These are phyloP conservation scores for Urosaurus nigricauda DNA, from an alignment of 2,797 vertebrate genomes.

Conservation along the genomic window DNA sequence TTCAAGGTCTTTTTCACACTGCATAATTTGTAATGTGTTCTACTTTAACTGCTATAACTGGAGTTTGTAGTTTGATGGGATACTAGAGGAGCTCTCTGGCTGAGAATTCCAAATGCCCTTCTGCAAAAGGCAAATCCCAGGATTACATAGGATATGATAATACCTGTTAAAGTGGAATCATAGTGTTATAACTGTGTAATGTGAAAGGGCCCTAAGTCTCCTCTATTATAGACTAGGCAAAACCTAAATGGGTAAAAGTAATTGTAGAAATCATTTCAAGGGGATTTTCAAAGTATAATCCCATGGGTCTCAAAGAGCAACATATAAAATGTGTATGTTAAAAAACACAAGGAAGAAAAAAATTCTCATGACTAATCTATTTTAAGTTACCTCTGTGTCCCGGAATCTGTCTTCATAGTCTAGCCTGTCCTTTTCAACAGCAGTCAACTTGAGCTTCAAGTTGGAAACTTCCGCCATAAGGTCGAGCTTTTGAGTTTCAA, in stretches of 20 bases:
- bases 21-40: too few relatives aligned
- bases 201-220: background rate
- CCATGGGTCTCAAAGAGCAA: background rate
- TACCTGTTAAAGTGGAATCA: too few relatives aligned
- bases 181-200: too few relatives aligned
- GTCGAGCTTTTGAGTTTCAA: constrained; percentile 96
- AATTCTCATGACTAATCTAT: background rate
- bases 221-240: background rate
- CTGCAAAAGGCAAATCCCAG: too few relatives aligned
- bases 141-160: too few relatives aligned
- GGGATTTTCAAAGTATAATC: background rate
- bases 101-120: background rate
- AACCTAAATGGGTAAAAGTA: background rate
- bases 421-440: constrained; percentile 88
- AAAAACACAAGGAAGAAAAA: background rate
- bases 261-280: background rate
- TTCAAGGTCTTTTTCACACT: too few relatives aligned
- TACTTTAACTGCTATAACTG: too few relatives aligned
- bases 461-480: constrained; percentile 95
- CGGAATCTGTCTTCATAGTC: constrained; percentile 90
- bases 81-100: background rate
- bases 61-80: background rate
- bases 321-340: too few relatives aligned
- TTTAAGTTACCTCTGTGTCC: constrained; percentile 88
- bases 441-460: constrained; percentile 91